phyloP scores from a whole-genome alignment of 2,113 vertebrate species.

The Parus major region DNA sequence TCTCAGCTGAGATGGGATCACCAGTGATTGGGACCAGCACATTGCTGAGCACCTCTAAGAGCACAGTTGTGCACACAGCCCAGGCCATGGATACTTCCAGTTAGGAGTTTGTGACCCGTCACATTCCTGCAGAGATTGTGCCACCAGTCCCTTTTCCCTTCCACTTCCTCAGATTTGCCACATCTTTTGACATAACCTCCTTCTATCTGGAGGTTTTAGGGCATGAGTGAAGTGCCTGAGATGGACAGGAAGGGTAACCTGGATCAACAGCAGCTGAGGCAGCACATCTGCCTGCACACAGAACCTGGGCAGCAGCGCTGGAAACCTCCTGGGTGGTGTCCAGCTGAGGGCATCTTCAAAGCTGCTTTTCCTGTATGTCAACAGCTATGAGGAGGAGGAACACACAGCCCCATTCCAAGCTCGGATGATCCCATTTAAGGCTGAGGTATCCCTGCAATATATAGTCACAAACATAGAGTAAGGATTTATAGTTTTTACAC shows the following conservation, averaged over 20 bases:
- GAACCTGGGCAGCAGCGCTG: background rate
- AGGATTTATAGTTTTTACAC: background rate
- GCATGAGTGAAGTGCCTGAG: background rate
- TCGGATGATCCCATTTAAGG: background rate
- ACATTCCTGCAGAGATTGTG: background rate
- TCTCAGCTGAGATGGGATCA: background rate
- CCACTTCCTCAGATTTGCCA: background rate
- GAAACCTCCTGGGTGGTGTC: background rate
- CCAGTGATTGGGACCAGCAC: background rate
- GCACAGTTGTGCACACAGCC: fast-evolving
- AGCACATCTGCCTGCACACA: background rate
- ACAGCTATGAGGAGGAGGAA: background rate
- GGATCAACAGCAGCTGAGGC: background rate
- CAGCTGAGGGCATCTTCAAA: background rate
- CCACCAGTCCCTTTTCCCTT: background rate
- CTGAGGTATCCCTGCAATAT: background rate
- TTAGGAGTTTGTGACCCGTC: background rate
- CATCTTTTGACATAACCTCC: background rate
- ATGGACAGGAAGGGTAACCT: background rate
- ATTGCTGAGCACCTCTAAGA: background rate
- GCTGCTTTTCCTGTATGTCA: background rate
- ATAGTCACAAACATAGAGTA: background rate
- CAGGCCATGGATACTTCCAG: background rate
- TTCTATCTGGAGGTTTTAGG: background rate
- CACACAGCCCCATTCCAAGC: background rate